These are phyloP conservation scores for Apis florea DNA, from an alignment of 1,140 invertebrate species.

Conservation along the genomic window DNA sequence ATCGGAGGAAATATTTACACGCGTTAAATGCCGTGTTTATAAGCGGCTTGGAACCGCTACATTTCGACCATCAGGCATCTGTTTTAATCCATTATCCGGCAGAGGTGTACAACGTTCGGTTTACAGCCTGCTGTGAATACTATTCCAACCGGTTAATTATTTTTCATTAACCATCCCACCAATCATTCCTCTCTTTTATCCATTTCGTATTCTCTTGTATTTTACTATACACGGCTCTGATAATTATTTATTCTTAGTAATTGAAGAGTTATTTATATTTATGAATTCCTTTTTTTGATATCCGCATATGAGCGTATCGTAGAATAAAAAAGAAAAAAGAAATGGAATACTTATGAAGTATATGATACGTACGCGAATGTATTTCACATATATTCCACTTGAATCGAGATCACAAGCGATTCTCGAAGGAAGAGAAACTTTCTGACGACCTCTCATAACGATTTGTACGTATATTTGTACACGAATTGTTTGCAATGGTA, in stretches of 20 bases:
- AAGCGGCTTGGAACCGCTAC: constrained; percentile 17
- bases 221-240: neutral
- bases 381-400: no score
- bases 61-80: constrained; percentile 7
- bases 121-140: constrained; percentile 17
- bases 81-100: constrained; percentile 38
- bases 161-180: constrained; percentile 16
- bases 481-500: neutral
- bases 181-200: neutral
- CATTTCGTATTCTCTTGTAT: neutral
- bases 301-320: neutral
- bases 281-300: neutral
- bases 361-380: no score
- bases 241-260: neutral
- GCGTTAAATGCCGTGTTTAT: constrained; percentile 13
- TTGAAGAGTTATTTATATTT: neutral
- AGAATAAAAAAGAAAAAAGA: neutral
- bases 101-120: neutral
- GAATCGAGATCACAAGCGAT: neutral
- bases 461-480: neutral
- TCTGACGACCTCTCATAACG: neutral
- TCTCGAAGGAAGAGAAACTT: neutral
- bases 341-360: neutral
- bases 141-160: constrained; percentile 20
- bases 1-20: neutral